Percentiles rank a stretch among this genome's conserved stretches.
phyloP scores from a whole-genome alignment of 2,797 vertebrate species.

The Eptatretus atami region DNA sequence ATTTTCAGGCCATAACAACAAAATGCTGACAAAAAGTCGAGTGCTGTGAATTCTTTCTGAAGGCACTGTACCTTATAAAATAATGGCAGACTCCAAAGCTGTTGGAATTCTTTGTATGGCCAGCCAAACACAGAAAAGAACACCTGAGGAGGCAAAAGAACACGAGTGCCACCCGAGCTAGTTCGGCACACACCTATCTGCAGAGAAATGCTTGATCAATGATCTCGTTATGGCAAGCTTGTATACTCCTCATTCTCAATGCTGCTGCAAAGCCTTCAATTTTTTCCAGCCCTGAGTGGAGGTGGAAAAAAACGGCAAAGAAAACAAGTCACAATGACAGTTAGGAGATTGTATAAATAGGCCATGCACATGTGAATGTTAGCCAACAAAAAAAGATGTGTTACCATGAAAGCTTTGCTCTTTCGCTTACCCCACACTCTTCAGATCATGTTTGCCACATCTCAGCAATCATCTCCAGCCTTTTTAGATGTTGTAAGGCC shows the following conservation, averaged over 20 bases:
- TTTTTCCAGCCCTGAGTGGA: slow-evolving; percentile 56
- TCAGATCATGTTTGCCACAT: slow-evolving; percentile 91
- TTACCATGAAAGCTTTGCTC: too few species aligned
- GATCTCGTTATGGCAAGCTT: slow-evolving; percentile 98
- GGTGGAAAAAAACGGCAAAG: neutral
- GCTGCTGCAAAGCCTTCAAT: slow-evolving; percentile 89
- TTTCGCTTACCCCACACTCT: slow-evolving; percentile 47
- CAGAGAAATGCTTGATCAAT: slow-evolving; percentile 99
- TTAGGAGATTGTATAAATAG: too few species aligned
- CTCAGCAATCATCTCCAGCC: slow-evolving; percentile 87
- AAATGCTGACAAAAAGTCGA: too few species aligned
- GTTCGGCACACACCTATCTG: slow-evolving; percentile 48
- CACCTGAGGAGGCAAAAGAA: neutral
- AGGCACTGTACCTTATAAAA: too few species aligned
- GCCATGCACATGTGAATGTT: too few species aligned
- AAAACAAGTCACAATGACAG: too few species aligned
- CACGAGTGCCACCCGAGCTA: neutral
- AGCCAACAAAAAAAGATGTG: too few species aligned
- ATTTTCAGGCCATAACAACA: too few species aligned
- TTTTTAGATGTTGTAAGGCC: slow-evolving; percentile 93
- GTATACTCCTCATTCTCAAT: slow-evolving; percentile 96
- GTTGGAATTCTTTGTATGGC: too few species aligned
- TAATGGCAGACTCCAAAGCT: too few species aligned
- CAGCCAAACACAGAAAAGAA: neutral
- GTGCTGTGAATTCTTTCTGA: too few species aligned